These are phyloP conservation scores for Drosophila heteroneura DNA, from an alignment of 2,888 invertebrate genomes.

Conservation along the genomic window DNA sequence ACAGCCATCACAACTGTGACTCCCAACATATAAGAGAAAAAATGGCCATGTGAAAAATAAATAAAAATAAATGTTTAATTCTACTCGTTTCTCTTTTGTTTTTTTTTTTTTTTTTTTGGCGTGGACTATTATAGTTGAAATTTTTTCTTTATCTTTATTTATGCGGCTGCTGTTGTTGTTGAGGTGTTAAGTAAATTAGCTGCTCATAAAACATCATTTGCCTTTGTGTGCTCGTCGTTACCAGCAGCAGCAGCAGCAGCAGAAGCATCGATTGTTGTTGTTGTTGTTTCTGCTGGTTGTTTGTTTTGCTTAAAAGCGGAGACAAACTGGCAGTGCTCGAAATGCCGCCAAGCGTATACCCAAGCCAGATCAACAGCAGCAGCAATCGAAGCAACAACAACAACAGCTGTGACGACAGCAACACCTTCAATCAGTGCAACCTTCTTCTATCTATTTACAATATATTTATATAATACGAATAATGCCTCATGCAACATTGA, in stretches of 20 bases:
- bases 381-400: constrained; percentile 10
- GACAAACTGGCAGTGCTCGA: constrained; percentile 74
- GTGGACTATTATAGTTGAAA: constrained; percentile 65
- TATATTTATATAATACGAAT: constrained; percentile 53
- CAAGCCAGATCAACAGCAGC: constrained; percentile 33
- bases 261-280: constrained; percentile 47
- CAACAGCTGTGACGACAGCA: constrained; percentile 35
- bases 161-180: constrained; percentile 54
- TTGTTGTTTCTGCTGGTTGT: constrained; percentile 51
- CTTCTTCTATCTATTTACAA: constrained; percentile 29
- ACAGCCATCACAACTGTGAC: constrained; percentile 33
- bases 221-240: constrained; percentile 64
- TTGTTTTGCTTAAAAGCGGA: constrained; percentile 68
- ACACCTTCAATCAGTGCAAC: constrained; percentile 52
- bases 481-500: constrained; percentile 64
- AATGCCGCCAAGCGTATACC: constrained; percentile 48
- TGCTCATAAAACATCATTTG: constrained; percentile 81
- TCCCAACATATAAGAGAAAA: constrained; percentile 46
- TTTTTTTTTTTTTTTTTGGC: constrained; percentile 31
- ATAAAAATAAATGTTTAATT: constrained; percentile 63
- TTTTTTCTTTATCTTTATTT: constrained; percentile 50
- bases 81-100: constrained; percentile 30
- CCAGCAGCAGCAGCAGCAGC: constrained; percentile 47
- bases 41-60: constrained; percentile 76
- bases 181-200: constrained; percentile 82